Evolutionary conservation across 1,140 invertebrate genomes (phyloP).

Genomic region (Ostrea edulis): DNA sequence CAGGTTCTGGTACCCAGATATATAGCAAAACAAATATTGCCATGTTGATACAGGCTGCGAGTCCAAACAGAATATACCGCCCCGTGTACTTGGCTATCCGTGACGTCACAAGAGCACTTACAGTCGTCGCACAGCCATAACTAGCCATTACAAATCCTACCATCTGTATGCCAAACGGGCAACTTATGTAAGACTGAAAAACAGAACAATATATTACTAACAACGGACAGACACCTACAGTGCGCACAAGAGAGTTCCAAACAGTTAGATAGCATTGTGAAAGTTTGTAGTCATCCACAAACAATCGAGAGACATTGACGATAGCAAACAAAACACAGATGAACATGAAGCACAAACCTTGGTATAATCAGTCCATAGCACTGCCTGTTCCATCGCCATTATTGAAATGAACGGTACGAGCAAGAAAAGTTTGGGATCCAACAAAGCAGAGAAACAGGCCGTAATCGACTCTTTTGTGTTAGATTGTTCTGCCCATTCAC

Average conservation of each 20-base stretch:
- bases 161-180: constrained; percentile 91
- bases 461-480: constrained; percentile 44
- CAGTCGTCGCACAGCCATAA: constrained; percentile 93
- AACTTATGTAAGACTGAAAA: constrained; percentile 93
- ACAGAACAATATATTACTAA: neutral
- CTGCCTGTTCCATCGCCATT: constrained; percentile 67
- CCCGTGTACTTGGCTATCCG: constrained; percentile 95
- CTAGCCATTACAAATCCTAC: constrained; percentile 98
- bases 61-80: constrained; percentile 75
- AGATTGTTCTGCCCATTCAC: constrained; percentile 28
- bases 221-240: neutral
- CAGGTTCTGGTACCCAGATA: neutral
- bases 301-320: too few species aligned
- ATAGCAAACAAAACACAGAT: neutral
- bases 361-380: constrained; percentile 66
- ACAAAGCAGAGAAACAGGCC: constrained; percentile 55
- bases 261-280: neutral
- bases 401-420: constrained; percentile 61
- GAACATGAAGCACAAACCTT: constrained; percentile 53
- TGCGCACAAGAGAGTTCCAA: neutral
- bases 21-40: constrained; percentile 10
- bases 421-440: constrained; percentile 53
- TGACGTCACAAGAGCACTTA: constrained; percentile 93
- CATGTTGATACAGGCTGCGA: neutral
- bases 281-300: too few species aligned